Evolutionary conservation across 2,113 vertebrate species (phyloP), one percentile per base, ranked within the genome.

Genomic region (Embiotoca jacksoni): DNA sequence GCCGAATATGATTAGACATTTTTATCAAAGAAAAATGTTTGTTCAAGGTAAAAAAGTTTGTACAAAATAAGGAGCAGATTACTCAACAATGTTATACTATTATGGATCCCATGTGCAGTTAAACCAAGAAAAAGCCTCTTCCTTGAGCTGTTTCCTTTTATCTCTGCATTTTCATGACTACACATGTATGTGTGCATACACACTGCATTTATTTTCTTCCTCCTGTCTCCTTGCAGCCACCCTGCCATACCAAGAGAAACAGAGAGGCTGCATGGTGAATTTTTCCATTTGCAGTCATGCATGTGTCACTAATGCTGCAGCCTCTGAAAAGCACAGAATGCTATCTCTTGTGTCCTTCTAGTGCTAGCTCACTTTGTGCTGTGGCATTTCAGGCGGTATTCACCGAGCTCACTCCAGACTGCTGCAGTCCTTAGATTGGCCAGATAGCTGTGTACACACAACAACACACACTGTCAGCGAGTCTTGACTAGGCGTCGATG

Each of bases 241-340:
- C 56, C 39, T 31, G 37, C 63, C 64, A 63, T 57, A 66, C 68
- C 54, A 56, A 62, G 70, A 80, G 64, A 86, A 69, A 85, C 69
- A 67, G 54, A 63, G 52, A 75, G 63, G 23, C 16, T 75, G 62
- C 76, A 78, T 32, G 16, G 32, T 75, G 66, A 68, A 41, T 88
- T 78, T 87, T 63, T 57, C 74, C 76, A 83, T 84, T 92, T 92
- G 73, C 81, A 90, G 82, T 89, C 88, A 89, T 90, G 90, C 79
- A 90, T 88, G 86, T 89, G 87, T 90, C 78, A 88, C 83, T 87
- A 88, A 86, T 76, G 86, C 81, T 73, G 78, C 74, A 64, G 86
- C 82, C 70, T 87, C 70, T 76, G 88, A 87, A 85, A 76, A 70
- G 80, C 74, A 81, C 50, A 85, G 76, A 85, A 80, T 72, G 52